Percentiles rank a stretch among this genome's conserved stretches.
These are phyloP conservation scores for Tachypleus tridentatus DNA, from an alignment of 1,140 invertebrate species.

Conservation along the genomic window DNA sequence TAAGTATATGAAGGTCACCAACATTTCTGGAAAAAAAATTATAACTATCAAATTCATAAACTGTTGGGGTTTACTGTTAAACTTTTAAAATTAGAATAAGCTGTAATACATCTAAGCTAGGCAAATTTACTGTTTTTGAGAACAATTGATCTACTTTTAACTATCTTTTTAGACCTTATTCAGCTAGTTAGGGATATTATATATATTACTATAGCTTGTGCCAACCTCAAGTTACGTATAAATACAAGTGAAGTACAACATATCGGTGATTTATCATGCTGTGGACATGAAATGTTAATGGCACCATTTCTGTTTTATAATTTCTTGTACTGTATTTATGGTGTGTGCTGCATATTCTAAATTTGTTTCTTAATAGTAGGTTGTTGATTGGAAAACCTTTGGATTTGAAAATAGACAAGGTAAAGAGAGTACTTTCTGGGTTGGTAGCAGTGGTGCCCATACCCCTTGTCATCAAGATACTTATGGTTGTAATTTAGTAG, in stretches of 20 bases:
- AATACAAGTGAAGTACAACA: no score
- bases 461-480: constrained; percentile 90
- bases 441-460: constrained; percentile 73
- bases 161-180: not conserved
- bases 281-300: not conserved
- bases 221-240: no score
- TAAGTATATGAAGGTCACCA: no score
- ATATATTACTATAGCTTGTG: no score
- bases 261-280: no score
- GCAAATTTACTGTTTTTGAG: not conserved
- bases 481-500: constrained; percentile 85
- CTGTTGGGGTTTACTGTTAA: no score
- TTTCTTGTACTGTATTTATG: not conserved
- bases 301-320: not conserved
- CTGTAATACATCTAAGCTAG: no score
- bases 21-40: no score
- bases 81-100: no score
- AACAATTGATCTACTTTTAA: not conserved
- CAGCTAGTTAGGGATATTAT: not conserved
- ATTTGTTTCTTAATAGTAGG: not conserved
- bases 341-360: not conserved
- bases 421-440: constrained; percentile 71
- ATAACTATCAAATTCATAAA: no score
- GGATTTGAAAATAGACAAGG: constrained; percentile 28
- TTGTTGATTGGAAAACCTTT: constrained; percentile 11